Conservation (phyloP, 2,797 vertebrate genomes). For the Caiman crocodilus region DNA sequence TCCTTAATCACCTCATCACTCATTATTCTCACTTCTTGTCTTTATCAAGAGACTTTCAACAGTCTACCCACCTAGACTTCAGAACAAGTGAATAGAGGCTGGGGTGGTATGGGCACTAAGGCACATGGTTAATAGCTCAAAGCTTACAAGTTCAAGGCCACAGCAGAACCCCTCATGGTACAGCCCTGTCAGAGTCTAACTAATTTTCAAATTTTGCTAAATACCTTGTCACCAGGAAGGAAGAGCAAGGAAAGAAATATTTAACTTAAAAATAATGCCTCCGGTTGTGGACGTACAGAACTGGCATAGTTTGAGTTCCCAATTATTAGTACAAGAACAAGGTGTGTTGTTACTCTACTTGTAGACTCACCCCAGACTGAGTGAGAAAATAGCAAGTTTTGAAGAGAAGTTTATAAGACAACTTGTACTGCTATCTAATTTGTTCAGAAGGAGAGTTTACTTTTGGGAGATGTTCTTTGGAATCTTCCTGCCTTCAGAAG, state of each 20-base stretch:
- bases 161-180: too few relatives aligned
- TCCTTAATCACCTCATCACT: too few relatives aligned
- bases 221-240: not conserved
- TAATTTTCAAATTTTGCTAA: too few relatives aligned
- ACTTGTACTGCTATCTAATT: not conserved
- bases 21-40: too few relatives aligned
- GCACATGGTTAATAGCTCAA: too few relatives aligned
- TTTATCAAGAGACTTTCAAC: too few relatives aligned
- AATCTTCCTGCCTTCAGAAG: accelerated
- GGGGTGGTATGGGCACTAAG: too few relatives aligned
- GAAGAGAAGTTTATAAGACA: not conserved
- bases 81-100: too few relatives aligned
- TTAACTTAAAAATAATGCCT: not conserved
- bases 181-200: too few relatives aligned
- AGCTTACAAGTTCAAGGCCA: too few relatives aligned
- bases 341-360: not conserved
- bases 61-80: too few relatives aligned
- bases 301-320: not conserved
- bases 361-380: not conserved
- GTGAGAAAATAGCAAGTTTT: not conserved
- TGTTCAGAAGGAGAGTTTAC: not conserved
- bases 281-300: not conserved
- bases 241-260: not conserved
- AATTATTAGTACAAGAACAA: not conserved
- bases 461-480: not conserved